Evolutionary conservation across 2,113 vertebrate genomes (phyloP).

Genomic region (sheep (Ovis aries)): DNA sequence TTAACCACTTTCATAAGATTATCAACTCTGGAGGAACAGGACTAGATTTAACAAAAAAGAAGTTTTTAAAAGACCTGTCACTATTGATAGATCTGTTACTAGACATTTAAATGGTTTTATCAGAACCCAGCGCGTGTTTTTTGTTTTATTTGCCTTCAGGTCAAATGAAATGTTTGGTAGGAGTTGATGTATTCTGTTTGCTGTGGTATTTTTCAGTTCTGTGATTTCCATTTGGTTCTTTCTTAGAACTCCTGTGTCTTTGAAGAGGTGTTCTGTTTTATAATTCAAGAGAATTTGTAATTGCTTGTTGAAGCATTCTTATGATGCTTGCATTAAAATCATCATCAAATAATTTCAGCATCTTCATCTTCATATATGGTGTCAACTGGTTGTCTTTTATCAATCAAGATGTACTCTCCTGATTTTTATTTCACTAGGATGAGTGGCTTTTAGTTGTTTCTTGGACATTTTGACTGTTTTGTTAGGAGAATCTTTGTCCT

Average conservation of each 20-base stretch:
- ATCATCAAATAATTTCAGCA: background rate
- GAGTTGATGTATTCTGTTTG: background rate
- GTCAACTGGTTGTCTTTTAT: background rate
- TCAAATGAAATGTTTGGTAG: background rate
- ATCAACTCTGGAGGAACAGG: background rate
- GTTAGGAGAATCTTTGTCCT: background rate
- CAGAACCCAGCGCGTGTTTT: background rate
- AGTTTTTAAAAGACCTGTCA: background rate
- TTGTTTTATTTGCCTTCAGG: background rate
- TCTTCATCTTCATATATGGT: background rate
- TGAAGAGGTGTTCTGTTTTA: background rate
- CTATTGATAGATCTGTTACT: background rate
- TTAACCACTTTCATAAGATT: background rate
- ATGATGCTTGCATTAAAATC: background rate
- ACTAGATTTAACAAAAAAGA: background rate
- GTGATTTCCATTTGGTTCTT: background rate
- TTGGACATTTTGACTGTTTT: background rate
- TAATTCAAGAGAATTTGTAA: background rate
- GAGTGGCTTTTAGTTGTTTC: background rate
- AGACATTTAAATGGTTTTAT: background rate
- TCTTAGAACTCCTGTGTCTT: background rate
- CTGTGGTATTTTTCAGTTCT: background rate
- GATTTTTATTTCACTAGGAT: background rate
- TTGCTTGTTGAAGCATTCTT: background rate
- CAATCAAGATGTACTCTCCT: background rate